A percentile compares a stretch with the other conserved stretches of the same genome.
phyloP scores from a whole-genome alignment of 2,113 vertebrate species.

The Malurus cyaneus region DNA sequence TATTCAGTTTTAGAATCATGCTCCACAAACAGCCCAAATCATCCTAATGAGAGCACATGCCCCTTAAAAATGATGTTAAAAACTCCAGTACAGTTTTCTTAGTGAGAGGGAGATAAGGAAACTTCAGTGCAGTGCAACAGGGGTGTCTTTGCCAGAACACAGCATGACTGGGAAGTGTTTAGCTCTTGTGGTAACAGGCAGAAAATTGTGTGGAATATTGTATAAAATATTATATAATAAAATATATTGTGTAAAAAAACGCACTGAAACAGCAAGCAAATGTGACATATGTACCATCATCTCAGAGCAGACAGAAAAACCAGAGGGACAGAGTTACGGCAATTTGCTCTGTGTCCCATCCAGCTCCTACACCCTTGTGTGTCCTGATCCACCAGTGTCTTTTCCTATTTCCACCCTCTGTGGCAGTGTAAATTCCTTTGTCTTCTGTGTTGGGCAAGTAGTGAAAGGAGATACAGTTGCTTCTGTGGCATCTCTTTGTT shows the following conservation, averaged over 20 bases:
- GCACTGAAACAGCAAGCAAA: not conserved
- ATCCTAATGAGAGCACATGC: not conserved
- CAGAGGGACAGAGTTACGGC: not conserved
- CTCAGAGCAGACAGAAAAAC: not conserved
- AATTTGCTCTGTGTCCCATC: not conserved
- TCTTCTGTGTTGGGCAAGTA: not conserved
- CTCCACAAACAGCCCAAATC: not conserved
- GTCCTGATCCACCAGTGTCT: not conserved
- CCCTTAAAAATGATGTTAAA: not conserved
- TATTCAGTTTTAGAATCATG: not conserved
- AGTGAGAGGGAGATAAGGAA: not conserved
- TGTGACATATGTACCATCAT: not conserved
- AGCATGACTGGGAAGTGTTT: not conserved
- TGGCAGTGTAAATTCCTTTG: not conserved
- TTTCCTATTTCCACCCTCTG: not conserved
- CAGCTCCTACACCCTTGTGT: not conserved
- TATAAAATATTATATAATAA: no score
- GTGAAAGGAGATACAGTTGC: not conserved
- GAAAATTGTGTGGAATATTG: not conserved
- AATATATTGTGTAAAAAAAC: not conserved
- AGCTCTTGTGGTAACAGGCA: not conserved
- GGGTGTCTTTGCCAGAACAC: not conserved
- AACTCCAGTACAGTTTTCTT: not conserved
- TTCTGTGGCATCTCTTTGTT: not conserved
- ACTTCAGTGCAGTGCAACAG: not conserved